Conservation (phyloP, 2,888 invertebrate genomes). For the Tubulanus polymorphus region DNA sequence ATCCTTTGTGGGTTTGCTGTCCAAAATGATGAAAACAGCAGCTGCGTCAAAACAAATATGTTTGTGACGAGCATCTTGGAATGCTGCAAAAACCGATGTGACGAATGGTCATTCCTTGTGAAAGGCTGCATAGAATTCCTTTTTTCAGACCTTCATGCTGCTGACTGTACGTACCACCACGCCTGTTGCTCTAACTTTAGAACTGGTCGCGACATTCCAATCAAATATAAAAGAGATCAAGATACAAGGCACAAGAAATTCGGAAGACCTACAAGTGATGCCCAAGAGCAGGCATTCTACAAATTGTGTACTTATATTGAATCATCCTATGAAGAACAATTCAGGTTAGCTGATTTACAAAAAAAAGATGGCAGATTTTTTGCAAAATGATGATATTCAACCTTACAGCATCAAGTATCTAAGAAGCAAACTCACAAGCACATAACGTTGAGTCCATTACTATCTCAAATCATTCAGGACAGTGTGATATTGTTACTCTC, state of each 20-base stretch:
- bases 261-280: conserved; percentile 4
- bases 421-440: too few species aligned
- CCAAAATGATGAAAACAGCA: not conserved
- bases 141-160: conserved; percentile 6
- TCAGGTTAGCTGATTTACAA: too few species aligned
- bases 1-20: not conserved
- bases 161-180: conserved; percentile 7
- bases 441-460: too few species aligned
- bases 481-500: conserved; percentile 25
- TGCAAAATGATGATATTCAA: too few species aligned
- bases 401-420: too few species aligned
- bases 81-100: conserved; percentile 2
- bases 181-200: conserved; percentile 3
- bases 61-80: not conserved
- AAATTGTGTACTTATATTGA: conserved; percentile 1
- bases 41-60: not conserved
- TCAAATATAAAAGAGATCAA: not conserved
- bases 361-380: too few species aligned
- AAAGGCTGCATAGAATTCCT: conserved; percentile 7
- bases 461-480: too few species aligned
- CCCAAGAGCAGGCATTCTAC: conserved; percentile 3
- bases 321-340: conserved; percentile 1
- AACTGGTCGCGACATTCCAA: not conserved
- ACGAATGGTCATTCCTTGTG: conserved; percentile 4
- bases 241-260: not conserved